phyloP scores from a whole-genome alignment of 2,113 vertebrate species.

The Lota lota region DNA sequence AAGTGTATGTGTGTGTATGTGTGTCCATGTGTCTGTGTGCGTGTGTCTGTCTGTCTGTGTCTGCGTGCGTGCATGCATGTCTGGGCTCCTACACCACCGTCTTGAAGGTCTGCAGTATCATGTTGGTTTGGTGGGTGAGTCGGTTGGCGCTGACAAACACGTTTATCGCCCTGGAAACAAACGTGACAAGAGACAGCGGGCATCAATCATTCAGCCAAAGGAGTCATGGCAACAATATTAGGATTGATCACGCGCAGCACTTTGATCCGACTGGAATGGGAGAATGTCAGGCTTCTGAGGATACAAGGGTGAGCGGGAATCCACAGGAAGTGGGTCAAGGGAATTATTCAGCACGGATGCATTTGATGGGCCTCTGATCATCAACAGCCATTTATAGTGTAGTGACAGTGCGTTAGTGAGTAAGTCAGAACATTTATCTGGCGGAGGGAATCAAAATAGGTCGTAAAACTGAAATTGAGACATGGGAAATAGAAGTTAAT shows the following conservation, averaged over 20 bases:
- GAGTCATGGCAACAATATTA: not conserved
- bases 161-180: slow-evolving; percentile 86
- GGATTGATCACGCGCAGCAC: slow-evolving; percentile 11
- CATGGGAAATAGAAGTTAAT: not conserved
- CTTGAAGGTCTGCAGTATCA: slow-evolving; percentile 98
- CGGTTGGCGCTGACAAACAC: slow-evolving; percentile 96
- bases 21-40: not conserved
- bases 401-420: slow-evolving; percentile 25
- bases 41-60: slow-evolving; percentile 7
- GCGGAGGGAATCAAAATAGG: no score
- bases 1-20: not conserved
- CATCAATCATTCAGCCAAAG: slow-evolving; percentile 53
- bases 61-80: not conserved
- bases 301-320: slow-evolving; percentile 45
- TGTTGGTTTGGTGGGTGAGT: slow-evolving; percentile 98
- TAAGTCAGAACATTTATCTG: not conserved
- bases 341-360: slow-evolving; percentile 57
- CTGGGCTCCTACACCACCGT: slow-evolving; percentile 71
- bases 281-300: slow-evolving; percentile 51
- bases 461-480: no score
- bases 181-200: slow-evolving; percentile 43
- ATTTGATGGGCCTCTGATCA: slow-evolving; percentile 58
- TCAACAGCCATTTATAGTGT: slow-evolving; percentile 45
- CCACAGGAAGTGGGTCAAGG: slow-evolving; percentile 56
- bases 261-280: slow-evolving; percentile 57